Percentiles rank a stretch among this genome's conserved stretches.
These are phyloP conservation scores for Nyctibius bracteatus DNA, from an alignment of 2,113 vertebrate genomes.

Conservation along the genomic window DNA sequence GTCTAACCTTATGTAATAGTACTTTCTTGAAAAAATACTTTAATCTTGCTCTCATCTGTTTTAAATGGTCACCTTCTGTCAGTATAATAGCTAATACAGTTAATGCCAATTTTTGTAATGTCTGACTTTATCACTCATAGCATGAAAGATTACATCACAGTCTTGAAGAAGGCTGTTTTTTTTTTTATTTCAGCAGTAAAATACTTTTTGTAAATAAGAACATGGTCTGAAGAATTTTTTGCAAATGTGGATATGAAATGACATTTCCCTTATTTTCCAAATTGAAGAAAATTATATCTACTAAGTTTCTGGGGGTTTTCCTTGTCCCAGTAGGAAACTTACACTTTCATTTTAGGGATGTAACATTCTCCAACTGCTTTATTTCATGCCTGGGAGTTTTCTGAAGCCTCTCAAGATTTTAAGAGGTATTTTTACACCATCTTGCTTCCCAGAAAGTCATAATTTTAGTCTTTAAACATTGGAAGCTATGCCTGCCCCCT, in stretches of 20 bases:
- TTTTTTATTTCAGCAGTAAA: not conserved
- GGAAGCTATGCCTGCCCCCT: not conserved
- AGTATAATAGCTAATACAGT: not conserved
- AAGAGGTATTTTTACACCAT: not conserved
- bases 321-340: not conserved
- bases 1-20: not conserved
- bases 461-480: not conserved
- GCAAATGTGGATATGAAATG: not conserved
- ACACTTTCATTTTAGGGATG: not conserved
- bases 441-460: not conserved
- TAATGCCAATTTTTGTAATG: not conserved
- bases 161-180: not conserved
- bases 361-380: not conserved
- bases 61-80: not conserved
- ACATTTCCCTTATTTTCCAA: not conserved
- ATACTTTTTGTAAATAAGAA: not conserved
- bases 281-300: not conserved
- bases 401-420: not conserved
- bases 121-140: not conserved
- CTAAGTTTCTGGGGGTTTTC: not conserved
- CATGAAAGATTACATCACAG: not conserved
- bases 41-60: not conserved
- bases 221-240: not conserved
- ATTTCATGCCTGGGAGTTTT: not conserved
- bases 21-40: not conserved